phyloP scores from a whole-genome alignment of 2,113 vertebrate genomes.

The Hiodon alosoides region DNA sequence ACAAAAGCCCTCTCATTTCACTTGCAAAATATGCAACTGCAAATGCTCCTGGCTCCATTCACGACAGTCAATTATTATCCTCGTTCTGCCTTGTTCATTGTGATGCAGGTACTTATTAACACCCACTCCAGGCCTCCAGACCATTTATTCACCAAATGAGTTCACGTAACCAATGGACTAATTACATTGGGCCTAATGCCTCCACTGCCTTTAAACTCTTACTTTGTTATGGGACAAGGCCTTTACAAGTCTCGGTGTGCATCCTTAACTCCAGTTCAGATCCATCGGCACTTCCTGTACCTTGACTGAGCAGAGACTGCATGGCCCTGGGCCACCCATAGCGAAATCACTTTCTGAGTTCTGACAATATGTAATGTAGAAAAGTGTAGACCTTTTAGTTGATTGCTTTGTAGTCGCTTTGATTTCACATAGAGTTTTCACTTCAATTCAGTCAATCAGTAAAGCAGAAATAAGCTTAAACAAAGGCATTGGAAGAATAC shows the following conservation, averaged over 20 bases:
- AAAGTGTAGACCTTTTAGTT: too few species aligned
- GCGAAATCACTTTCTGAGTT: too few species aligned
- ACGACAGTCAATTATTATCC: conserved; percentile 12
- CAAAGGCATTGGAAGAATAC: too few species aligned
- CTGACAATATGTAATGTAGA: too few species aligned
- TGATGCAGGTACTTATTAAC: conserved; percentile 13
- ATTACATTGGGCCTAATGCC: not conserved
- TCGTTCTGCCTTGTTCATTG: conserved; percentile 12
- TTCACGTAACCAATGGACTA: not conserved
- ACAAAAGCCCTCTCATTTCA: not conserved
- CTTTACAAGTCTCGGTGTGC: not conserved
- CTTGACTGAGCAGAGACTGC: too few species aligned
- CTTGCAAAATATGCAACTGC: not conserved
- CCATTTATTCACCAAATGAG: not conserved
- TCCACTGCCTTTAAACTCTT: not conserved
- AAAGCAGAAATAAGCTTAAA: too few species aligned
- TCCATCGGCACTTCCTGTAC: not conserved
- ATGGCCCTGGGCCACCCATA: too few species aligned
- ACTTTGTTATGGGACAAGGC: not conserved
- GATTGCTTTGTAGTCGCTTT: too few species aligned
- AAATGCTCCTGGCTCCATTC: not conserved
- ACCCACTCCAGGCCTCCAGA: conserved; percentile 8
- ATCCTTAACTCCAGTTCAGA: not conserved
- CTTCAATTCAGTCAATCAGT: too few species aligned
- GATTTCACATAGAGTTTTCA: too few species aligned